A percentile compares a stretch with the other conserved stretches of the same genome.
Evolutionary conservation across 1,140 invertebrate genomes (phyloP).

Genomic region (Fopius arisanus): DNA sequence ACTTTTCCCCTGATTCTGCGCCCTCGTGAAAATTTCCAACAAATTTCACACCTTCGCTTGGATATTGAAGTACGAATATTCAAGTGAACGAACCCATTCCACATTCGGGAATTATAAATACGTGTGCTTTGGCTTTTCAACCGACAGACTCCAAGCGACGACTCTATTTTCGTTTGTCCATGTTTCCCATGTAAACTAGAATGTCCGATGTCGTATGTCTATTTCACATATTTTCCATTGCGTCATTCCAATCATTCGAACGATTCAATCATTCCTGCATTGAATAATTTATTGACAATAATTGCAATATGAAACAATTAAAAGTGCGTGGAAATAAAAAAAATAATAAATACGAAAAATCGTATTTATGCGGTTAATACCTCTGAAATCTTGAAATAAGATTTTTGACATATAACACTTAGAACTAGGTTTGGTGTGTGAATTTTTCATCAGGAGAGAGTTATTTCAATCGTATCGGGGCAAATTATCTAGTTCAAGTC

Average conservation of each 20-base stretch:
- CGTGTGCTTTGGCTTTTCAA: not conserved
- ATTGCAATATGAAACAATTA: no score
- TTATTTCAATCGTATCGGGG: not conserved
- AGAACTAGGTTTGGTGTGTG: slow-evolving; percentile 2
- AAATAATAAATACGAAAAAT: no score
- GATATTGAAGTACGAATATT: not conserved
- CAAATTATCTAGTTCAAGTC: not conserved
- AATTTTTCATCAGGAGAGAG: not conserved
- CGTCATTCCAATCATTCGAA: not conserved
- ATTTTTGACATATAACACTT: no score
- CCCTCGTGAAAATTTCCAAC: not conserved
- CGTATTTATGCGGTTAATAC: no score
- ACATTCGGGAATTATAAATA: not conserved
- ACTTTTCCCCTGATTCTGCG: not conserved
- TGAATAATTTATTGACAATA: no score
- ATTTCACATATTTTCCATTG: not conserved
- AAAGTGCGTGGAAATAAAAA: not conserved
- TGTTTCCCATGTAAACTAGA: not conserved
- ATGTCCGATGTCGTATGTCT: not conserved
- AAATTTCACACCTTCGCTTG: not conserved
- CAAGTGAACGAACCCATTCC: not conserved
- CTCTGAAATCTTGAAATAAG: no score
- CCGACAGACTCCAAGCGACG: not conserved
- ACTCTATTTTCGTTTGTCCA: not conserved
- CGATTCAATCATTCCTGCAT: no score